Evolutionary conservation across 2,797 vertebrate species (phyloP), one percentile per base, ranked within the genome.

Genomic region (Phoebastria nigripes): DNA sequence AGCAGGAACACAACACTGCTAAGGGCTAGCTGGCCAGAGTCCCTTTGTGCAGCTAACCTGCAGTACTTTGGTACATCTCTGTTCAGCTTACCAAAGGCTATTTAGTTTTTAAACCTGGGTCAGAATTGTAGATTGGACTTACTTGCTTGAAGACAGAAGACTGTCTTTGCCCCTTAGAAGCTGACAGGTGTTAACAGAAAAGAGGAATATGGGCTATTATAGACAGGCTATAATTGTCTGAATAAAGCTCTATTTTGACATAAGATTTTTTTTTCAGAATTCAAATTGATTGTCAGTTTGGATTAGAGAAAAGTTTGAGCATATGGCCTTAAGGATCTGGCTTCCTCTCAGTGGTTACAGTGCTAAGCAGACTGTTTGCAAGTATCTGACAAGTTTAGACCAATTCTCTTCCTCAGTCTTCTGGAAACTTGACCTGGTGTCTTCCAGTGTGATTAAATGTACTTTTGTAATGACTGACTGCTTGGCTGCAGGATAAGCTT

Each of bases 201-300:
- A 49, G 69, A 83, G 73, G 62, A 93, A 59, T 69, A 58, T 21
- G 26, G 67, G 15, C 55, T 90, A n/a, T 79, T 69, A 46, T 1
- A 70, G 71, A 24, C 56, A 72, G 46, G 8, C 58, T 94, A 1
- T 80, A 87, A 46, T 89, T 80, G 59, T 85, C 59, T 93, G 80
- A 77, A 49, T 89, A 70, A 92, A 79, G 55, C 56, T 85, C 37
- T 89, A 35, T 90, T 95, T 93, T 96, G 88, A 95, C 70, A 25
- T 39, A 28, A 58, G 47, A 28, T 37, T 87, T 86, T 88, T 35
- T 63, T 94, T 90, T 62, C 41, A n/a, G 74, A 58, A 65, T 87
- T 91, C 4, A 5, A 62, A 63, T 67, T 94, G 89, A 89, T 95
- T 96, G 83, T 94, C 93, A 95, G 24, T 82, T 96, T 93, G 81